Percentiles rank a stretch among this genome's conserved stretches.
Conservation (phyloP, 2,113 vertebrate genomes). For the Telmatochromis brachygnathus region DNA sequence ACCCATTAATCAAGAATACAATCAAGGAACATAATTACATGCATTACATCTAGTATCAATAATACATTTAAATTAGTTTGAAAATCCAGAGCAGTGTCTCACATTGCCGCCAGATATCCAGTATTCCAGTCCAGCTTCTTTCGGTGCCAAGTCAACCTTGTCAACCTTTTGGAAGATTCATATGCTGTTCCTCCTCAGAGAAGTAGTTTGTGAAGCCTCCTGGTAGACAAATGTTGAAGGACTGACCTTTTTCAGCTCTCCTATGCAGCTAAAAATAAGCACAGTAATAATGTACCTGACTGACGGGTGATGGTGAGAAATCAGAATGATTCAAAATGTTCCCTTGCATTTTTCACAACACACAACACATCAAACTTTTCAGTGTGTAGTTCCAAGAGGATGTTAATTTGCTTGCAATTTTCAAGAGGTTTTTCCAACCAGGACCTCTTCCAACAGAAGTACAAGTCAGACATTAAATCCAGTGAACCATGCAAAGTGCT, state of each 20-base stretch:
- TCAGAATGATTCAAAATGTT: background rate
- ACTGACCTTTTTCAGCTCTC: background rate
- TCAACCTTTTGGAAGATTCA: background rate
- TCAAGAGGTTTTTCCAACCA: background rate
- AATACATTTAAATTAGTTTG: background rate
- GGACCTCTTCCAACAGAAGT: background rate
- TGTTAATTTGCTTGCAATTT: background rate
- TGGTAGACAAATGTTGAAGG: background rate
- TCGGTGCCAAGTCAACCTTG: background rate
- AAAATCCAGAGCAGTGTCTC: background rate
- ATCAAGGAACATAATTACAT: background rate
- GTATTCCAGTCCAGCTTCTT: background rate
- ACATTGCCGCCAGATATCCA: background rate
- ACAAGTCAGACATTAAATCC: background rate
- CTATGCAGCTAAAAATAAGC: background rate
- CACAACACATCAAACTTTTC: background rate
- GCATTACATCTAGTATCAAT: background rate
- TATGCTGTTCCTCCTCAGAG: background rate
- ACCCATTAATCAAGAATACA: background rate
- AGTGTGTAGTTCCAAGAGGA: background rate
- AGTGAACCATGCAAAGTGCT: slow-evolving; percentile 9
- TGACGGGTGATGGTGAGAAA: background rate
- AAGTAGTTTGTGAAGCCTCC: background rate
- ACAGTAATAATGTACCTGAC: background rate
- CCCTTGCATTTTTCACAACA: background rate